Percentiles rank a stretch among this genome's conserved stretches.
phyloP scores from a whole-genome alignment of 2,888 invertebrate species.

The Trisateles emortualis region DNA sequence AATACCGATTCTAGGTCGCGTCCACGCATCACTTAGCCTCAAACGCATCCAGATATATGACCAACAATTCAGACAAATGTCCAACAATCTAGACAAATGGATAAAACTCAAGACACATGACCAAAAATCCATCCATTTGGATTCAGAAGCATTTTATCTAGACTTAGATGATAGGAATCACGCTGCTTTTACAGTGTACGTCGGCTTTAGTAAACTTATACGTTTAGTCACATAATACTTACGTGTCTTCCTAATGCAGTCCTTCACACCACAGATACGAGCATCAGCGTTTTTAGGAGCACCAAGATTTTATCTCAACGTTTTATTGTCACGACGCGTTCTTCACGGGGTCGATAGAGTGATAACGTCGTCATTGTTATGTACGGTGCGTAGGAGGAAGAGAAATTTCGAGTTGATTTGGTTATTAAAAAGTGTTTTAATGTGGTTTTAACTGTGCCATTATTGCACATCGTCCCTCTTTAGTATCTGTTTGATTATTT shows the following conservation, averaged over 20 bases:
- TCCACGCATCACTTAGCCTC: not conserved
- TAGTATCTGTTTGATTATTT: too few species aligned
- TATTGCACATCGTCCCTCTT: not conserved
- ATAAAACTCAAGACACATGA: not conserved
- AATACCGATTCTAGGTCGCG: not conserved
- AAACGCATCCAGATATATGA: not conserved
- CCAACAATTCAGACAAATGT: not conserved
- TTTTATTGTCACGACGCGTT: slow-evolving; percentile 50
- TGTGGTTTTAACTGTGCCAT: not conserved
- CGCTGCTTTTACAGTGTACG: not conserved
- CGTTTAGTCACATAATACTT: slow-evolving; percentile 11
- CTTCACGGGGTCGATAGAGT: slow-evolving; percentile 16
- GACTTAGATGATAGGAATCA: not conserved
- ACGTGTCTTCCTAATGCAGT: slow-evolving; percentile 34
- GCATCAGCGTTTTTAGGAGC: slow-evolving; percentile 48
- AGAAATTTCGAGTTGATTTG: slow-evolving; percentile 5
- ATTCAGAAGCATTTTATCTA: not conserved
- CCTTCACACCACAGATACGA: slow-evolving; percentile 51
- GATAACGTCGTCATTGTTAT: slow-evolving; percentile 27
- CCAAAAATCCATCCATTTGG: not conserved
- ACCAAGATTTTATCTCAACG: slow-evolving; percentile 38
- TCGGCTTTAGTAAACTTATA: not conserved
- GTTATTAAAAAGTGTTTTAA: not conserved
- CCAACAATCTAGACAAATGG: not conserved
- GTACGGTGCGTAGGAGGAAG: slow-evolving; percentile 17